Evolutionary conservation across 2,888 invertebrate species (phyloP), one percentile per base, ranked within the genome.

Genomic region (Celastrina argiolus): DNA sequence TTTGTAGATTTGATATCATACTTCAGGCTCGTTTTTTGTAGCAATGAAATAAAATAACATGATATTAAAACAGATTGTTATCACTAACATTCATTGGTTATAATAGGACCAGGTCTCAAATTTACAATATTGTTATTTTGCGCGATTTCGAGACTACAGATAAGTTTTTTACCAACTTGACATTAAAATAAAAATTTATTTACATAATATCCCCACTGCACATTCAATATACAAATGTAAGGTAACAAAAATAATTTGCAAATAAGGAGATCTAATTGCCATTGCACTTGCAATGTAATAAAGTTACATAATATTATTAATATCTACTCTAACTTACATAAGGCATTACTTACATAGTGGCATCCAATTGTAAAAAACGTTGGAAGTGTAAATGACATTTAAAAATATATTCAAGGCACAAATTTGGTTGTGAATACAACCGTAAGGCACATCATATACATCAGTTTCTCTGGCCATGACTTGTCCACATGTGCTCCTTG

Each of bases 401-500:
- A 65, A 28, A 66, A 67, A 66, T 66, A 67, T 66, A 71, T 67
- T 63, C 82, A 87, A 88, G 88, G 88, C 87, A 88, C 88, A 76
- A 73, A 70, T 72, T 73, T 69, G 68, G 67, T 45, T 16, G 31
- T 31, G 31, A 18, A 42, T 59, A 18, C 59, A 42, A 58, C 45
- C 4, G 45, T 34, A 26, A 59, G n/a, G 58, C 34, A 59, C 39
- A 16, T 56, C n/a, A 36, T 65, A 12, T 64, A 69, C 67, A 73
- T 89, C 83, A 93, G 83, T 93, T 93, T 80, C 93, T 87, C 77
- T 93, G 92, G 71, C 93, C 93, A 78, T 94, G 94, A 76, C 91
- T 93, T 68, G 93, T 92, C 86, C 93, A 93, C 94, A 94, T 94
- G 78, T 94, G 94, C 74, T 93, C 93, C 80, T 94, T 94, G 80